These are phyloP conservation scores for Desmophyllum pertusum DNA, from an alignment of 92 coral and sea anemone genomes.

Conservation along the genomic window DNA sequence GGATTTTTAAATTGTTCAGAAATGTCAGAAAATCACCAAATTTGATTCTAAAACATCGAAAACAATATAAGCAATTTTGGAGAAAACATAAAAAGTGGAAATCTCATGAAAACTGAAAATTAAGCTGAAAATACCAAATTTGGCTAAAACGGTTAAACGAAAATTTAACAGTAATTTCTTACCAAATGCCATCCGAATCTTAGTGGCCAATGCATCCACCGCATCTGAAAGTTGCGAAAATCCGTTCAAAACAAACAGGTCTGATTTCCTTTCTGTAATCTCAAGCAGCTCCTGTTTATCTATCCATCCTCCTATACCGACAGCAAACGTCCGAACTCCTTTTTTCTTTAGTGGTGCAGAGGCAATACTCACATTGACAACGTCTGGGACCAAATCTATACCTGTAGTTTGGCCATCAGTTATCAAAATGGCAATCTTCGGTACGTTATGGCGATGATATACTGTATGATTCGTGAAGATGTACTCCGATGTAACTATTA, in stretches of 20 bases:
- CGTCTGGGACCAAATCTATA: neutral
- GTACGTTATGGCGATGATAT: neutral
- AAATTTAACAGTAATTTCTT: too few species aligned
- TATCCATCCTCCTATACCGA: neutral
- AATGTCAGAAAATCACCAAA: too few species aligned
- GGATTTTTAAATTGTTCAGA: too few species aligned
- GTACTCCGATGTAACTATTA: neutral
- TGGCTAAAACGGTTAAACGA: too few species aligned
- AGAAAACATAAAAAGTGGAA: too few species aligned
- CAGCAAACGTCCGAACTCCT: neutral
- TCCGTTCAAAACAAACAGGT: too few species aligned
- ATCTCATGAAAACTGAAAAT: too few species aligned
- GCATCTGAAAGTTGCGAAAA: neutral
- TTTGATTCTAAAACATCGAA: too few species aligned
- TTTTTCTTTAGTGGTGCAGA: neutral
- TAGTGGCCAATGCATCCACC: neutral
- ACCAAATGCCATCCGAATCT: neutral
- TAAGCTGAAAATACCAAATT: too few species aligned
- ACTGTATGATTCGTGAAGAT: neutral
- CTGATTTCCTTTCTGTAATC: too few species aligned
- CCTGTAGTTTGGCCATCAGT: neutral
- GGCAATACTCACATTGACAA: neutral
- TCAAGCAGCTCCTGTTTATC: neutral
- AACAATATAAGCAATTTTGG: too few species aligned
- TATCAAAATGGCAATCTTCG: neutral